Percentiles rank a stretch among this genome's conserved stretches.
These are phyloP conservation scores for Caracal caracal DNA, from an alignment of 2,113 vertebrate species.

Conservation along the genomic window DNA sequence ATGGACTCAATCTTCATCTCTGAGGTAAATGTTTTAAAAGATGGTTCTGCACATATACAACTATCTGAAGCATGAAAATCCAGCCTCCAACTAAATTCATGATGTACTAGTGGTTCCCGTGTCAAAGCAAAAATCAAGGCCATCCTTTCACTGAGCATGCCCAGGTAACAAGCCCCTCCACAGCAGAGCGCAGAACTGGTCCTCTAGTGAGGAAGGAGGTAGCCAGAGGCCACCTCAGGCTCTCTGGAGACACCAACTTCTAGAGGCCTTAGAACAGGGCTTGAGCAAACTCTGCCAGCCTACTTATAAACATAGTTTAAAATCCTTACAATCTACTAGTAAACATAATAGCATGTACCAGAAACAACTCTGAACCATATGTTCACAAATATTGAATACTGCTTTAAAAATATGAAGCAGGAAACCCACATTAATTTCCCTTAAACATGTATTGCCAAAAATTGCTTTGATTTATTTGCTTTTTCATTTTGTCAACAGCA, in stretches of 20 bases:
- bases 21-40: slow-evolving; percentile 32
- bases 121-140: background rate
- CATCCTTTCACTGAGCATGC: background rate
- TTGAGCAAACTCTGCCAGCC: background rate
- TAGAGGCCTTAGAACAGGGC: background rate
- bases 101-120: background rate
- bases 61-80: background rate
- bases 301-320: background rate
- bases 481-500: slow-evolving; percentile 84
- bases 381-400: background rate
- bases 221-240: background rate
- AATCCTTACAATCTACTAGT: background rate
- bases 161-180: background rate
- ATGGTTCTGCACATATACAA: background rate
- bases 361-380: background rate
- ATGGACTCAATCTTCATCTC: background rate
- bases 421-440: slow-evolving; percentile 35
- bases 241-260: background rate
- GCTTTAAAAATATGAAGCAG: slow-evolving; percentile 18
- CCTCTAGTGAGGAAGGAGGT: background rate
- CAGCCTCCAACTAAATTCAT: background rate
- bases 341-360: background rate
- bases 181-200: background rate
- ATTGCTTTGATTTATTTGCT: slow-evolving; percentile 57
- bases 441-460: slow-evolving; percentile 50